Evolutionary conservation across 1,140 invertebrate species (phyloP).

Genomic region (Gryllus bimaculatus): DNA sequence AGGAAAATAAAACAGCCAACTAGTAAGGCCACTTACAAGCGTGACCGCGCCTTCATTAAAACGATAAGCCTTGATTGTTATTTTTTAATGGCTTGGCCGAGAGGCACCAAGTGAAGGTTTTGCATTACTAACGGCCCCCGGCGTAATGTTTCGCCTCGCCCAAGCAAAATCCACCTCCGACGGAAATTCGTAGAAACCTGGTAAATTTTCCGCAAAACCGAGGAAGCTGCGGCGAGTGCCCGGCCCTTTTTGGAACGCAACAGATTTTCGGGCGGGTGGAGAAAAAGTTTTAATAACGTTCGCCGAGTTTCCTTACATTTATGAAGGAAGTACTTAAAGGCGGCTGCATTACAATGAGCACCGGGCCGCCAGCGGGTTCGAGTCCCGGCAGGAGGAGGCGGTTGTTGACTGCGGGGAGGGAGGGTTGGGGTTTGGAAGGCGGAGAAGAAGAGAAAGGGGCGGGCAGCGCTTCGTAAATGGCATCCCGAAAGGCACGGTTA

Average conservation of each 20-base stretch:
- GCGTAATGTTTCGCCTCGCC: no score
- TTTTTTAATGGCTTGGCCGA: no score
- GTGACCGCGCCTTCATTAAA: no score
- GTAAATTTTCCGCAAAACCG: neutral
- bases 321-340: neutral
- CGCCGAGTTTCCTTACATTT: neutral
- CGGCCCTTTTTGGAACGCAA: no score
- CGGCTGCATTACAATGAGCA: neutral
- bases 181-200: neutral
- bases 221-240: no score
- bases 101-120: no score
- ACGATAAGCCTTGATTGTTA: no score
- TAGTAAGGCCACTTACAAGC: no score
- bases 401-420: neutral
- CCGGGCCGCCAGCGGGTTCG: neutral
- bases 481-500: neutral
- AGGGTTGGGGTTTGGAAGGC: neutral
- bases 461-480: neutral
- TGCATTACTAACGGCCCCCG: no score
- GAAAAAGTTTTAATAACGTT: neutral
- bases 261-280: neutral
- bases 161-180: no score
- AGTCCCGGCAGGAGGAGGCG: neutral
- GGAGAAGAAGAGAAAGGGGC: neutral
- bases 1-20: no score